Base-by-base conservation (phyloP, 2,113 vertebrate species). In the Tyrannus savana region DNA sequence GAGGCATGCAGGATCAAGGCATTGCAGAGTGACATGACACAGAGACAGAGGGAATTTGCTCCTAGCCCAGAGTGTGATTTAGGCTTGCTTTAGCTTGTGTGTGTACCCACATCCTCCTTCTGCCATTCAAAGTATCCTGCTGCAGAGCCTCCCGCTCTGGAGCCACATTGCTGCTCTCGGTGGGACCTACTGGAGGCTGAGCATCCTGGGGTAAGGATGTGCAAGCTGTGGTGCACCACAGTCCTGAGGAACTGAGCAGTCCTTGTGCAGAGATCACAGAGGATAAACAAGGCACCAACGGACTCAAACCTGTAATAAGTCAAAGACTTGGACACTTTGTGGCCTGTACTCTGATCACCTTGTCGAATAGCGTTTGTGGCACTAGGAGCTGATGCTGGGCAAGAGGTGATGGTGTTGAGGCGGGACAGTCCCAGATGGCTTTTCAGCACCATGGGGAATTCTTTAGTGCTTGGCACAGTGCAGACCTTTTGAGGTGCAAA, bases 81-180 rank as follows among this genome's bases (percentile, higher is more conserved):
- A 58, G 53, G 31, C 30, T 91, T 13, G 1, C 10, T 75, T 94
- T 44, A 37, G 10, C 7, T 66, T 69, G 14, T 16, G 12, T 5
- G 1, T 67, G 47, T 28, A 41, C 42, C 9, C 30, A 8, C 5
- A 69, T 37, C 27, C 12, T 6, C 33, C 35, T 91, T 6, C 49
- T 84, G 78, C 52, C 15, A 1, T 73, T 75, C 22, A 49, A 75
- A 72, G 30, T 33, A 75, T 37, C 24, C 16, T 67, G 3, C 62
- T 75, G 47, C 47, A 72, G 27, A 93, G 35, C 27, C 7, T 39
- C 17, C 53, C 0, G 0, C 37, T 74, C 37, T 39, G 59, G 42
- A 72, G 52, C 42, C 12, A 5, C n/a, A 25, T 6, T 0, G 0
- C 24, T 76, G 67, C 28, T 41, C 27, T 35, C 0, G 0, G 50